These are phyloP conservation scores for Shinisaurus crocodilurus DNA, from an alignment of 2,113 vertebrate species.

Conservation along the genomic window DNA sequence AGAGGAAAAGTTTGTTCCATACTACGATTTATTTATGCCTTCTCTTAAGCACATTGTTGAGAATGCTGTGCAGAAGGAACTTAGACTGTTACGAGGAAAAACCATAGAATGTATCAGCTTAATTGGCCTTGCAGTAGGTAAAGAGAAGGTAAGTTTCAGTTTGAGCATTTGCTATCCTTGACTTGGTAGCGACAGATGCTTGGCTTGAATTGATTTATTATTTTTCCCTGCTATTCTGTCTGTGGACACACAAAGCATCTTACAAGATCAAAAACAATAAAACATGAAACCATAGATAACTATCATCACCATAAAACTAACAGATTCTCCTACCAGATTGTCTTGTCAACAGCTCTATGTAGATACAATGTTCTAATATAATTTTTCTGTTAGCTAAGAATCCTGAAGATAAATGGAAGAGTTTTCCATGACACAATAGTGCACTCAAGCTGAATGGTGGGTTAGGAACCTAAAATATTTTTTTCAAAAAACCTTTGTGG, in stretches of 20 bases:
- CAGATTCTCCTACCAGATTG: neutral
- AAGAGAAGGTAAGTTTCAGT: constrained; percentile 88
- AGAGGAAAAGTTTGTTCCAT: constrained; percentile 98
- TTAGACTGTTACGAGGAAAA: constrained; percentile 93
- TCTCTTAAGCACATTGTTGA: constrained; percentile 98
- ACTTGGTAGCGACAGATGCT: neutral
- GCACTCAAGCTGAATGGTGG: neutral
- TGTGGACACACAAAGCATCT: too few species aligned
- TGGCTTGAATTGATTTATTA: neutral
- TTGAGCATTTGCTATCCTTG: neutral
- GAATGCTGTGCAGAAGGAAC: constrained; percentile 96
- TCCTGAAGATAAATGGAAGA: neutral
- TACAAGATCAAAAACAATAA: neutral
- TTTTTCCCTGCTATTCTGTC: neutral
- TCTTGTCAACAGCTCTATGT: neutral
- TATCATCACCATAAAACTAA: neutral
- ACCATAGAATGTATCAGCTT: constrained; percentile 99
- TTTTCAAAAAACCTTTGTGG: neutral
- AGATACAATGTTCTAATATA: too few species aligned
- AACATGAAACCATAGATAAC: neutral
- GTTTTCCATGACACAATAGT: neutral
- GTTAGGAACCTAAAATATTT: neutral
- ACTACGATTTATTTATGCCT: constrained; percentile 98
- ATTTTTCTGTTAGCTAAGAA: neutral
- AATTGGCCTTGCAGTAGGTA: constrained; percentile 96